A percentile compares a stretch with the other conserved stretches of the same genome.
phyloP scores from a whole-genome alignment of 2,797 vertebrate species.

The Triplophysa bombifrons region DNA sequence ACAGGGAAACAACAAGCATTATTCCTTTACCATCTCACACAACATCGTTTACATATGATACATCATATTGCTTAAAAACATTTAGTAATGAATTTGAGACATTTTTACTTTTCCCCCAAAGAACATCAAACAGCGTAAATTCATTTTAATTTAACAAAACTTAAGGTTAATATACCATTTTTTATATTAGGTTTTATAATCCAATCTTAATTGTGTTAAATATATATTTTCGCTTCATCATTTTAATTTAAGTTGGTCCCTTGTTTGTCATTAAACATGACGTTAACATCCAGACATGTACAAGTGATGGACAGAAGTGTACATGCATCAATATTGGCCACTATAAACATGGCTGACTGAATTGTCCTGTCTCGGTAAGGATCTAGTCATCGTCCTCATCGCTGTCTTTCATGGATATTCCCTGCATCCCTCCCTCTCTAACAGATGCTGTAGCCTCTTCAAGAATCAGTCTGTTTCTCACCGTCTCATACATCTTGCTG shows the following conservation, averaged over 20 bases:
- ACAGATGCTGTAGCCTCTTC: slow-evolving; percentile 96
- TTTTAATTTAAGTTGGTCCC: slow-evolving; percentile 32
- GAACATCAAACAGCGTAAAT: slow-evolving; percentile 79
- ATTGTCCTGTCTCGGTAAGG: slow-evolving; percentile 1
- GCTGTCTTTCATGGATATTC: slow-evolving; percentile 98
- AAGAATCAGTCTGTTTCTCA: slow-evolving; percentile 93
- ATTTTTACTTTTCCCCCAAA: slow-evolving; percentile 78
- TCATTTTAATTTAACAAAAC: slow-evolving; percentile 65
- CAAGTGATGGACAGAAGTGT: slow-evolving; percentile 39
- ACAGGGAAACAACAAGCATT: slow-evolving; percentile 79
- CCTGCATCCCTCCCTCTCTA: slow-evolving; percentile 94
- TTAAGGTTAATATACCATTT: slow-evolving; percentile 34
- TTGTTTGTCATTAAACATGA: slow-evolving; percentile 52
- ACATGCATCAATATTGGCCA: slow-evolving; percentile 53
- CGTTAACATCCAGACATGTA: slow-evolving; percentile 35
- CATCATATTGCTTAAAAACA: slow-evolving; percentile 89
- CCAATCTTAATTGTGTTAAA: slow-evolving; percentile 69
- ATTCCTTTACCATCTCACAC: slow-evolving; percentile 77
- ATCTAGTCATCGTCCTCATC: slow-evolving; percentile 90
- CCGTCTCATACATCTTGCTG: slow-evolving; percentile 98
- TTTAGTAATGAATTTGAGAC: slow-evolving; percentile 78
- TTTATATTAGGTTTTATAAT: slow-evolving; percentile 63
- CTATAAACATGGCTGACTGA: slow-evolving; percentile 62
- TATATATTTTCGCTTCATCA: background rate
- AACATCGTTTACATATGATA: slow-evolving; percentile 80